Evolutionary conservation across 1,140 invertebrate species (phyloP), one percentile per base, ranked within the genome.

Genomic region (Octopus sinensis): DNA sequence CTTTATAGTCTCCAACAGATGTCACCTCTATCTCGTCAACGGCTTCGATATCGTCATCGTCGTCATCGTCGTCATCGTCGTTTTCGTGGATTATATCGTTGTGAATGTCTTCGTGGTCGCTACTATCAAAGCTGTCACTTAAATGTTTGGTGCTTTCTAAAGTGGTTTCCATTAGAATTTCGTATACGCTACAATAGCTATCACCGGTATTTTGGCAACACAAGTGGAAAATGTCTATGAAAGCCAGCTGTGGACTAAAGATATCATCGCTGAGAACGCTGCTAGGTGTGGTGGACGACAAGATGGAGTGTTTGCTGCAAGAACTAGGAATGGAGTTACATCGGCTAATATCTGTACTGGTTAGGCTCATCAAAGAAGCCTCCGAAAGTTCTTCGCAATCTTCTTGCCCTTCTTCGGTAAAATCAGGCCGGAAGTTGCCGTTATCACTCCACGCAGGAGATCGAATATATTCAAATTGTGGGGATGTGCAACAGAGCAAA

Each of bases 141-240:
- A 77, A 43, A 17, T 77, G 23, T 77, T 30, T 78, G 9, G 82
- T 71, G 68, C 75, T 80, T 56, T 84, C 83, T 51, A 84, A 76
- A 12, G 76, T 76, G 3, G 81, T 52, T 71, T 84, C 83, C 83
- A 84, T 84, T 4, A 68, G 54, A 5, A 62, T 71, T 77, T 84
- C 83, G 54, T 84, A 84, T 53, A 80, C 76, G 75, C 83, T 76
- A 53, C 79, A 78, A 79, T 82, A 82, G 10, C n/a, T 51, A 23
- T 76, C 80, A 10, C 53, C 78, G n/a, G 68, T 52, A 30, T 68
- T 62, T 51, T 78, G 56, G 51, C 77, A 82, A 52, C 30, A 82
- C 4, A 53, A 53, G 62, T 76, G 62, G 30, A 68, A 73, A 7
- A 77, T 77, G 7, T 78, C 73, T 17, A 76, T 76, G 52, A 43